Conservation (phyloP, 2,888 invertebrate genomes). For the Operophtera brumata region DNA sequence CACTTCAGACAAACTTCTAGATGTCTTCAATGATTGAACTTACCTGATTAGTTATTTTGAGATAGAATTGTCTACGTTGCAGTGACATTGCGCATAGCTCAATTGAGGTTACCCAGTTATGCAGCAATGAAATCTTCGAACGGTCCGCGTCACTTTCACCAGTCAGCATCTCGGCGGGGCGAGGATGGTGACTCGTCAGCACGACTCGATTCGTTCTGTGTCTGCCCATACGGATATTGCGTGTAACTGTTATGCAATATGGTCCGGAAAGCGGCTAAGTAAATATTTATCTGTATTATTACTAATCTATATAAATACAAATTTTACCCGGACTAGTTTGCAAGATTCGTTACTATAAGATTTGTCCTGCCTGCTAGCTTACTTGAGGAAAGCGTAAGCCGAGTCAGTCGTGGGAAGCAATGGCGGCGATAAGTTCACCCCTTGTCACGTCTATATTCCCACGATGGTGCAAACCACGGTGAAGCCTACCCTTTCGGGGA, state of each 20-base stretch:
- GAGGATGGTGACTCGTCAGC: slow-evolving; percentile 18
- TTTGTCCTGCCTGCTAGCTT: too few relatives aligned
- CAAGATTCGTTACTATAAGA: too few relatives aligned
- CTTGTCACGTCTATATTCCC: too few relatives aligned
- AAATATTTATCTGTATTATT: slow-evolving; percentile 16
- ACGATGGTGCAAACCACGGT: too few relatives aligned
- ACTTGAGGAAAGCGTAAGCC: too few relatives aligned
- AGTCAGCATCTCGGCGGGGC: slow-evolving; percentile 30
- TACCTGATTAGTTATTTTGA: slow-evolving; percentile 7
- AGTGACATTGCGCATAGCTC: slow-evolving; percentile 34
- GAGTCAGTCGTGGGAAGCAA: too few relatives aligned
- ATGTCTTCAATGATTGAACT: slow-evolving; percentile 11
- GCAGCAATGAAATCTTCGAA: slow-evolving; percentile 38
- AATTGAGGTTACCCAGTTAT: slow-evolving; percentile 50
- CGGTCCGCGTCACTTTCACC: slow-evolving; percentile 50
- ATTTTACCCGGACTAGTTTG: too few relatives aligned
- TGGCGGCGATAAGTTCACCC: too few relatives aligned
- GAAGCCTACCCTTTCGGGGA: too few relatives aligned
- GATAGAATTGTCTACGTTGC: slow-evolving; percentile 25
- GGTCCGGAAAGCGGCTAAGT: slow-evolving; percentile 19
- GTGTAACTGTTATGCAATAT: slow-evolving; percentile 28
- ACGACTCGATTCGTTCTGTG: slow-evolving; percentile 22
- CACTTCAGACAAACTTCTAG: slow-evolving; percentile 12
- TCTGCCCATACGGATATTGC: slow-evolving; percentile 25
- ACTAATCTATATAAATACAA: too few relatives aligned